Evolutionary conservation across 2,797 vertebrate genomes (phyloP), one percentile per base, ranked within the genome.

Genomic region (Antrozous pallidus): DNA sequence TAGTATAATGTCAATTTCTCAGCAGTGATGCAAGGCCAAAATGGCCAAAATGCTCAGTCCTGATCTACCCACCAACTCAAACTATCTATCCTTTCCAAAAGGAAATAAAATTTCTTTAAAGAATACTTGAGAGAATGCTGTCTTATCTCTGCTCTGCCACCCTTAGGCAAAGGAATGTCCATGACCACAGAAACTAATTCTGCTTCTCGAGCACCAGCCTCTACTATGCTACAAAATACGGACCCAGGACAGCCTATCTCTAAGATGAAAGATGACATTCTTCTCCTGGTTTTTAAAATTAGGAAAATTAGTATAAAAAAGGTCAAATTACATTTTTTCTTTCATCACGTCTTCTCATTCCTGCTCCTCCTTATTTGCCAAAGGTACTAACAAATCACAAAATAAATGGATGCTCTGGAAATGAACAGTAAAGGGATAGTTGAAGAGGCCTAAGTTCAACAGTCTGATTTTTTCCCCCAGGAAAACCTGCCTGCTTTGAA

Each of bases 61-160:
- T 82, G 65, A 93, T 18, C 69, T 42, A 67, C 31, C 38, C 14
- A 92, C 51, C 70, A 94, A 61, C 49, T 90, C 79, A 77, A 91
- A 83, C 61, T 88, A 51, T n/a, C 61, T 93, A 82, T 42, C 38
- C 54, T 54, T 90, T 90, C 69, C 84, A 47, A 81, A 94, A 97
- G 47, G 36, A 92, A 91, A 69, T 42, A 38, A 61, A 67, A 93
- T 63, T 77, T 92, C 67, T n/a, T 88, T 73, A 90, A 85, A 95
- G 51, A 70, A 82, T 31, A 75, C 31, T 45, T 33, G n/a, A 71
- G 0, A 91, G 33, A 81, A 81, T 28, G 7, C 2, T 36, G 28
- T 70, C 71, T 94, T 1, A 8, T 86, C 78, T 96, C 96, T 90
- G 95, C 42, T 87, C 96, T 96, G 95, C 97, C 97, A 96, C 87